Evolutionary conservation across 2,797 vertebrate genomes (phyloP).

Genomic region (Sparus aurata): DNA sequence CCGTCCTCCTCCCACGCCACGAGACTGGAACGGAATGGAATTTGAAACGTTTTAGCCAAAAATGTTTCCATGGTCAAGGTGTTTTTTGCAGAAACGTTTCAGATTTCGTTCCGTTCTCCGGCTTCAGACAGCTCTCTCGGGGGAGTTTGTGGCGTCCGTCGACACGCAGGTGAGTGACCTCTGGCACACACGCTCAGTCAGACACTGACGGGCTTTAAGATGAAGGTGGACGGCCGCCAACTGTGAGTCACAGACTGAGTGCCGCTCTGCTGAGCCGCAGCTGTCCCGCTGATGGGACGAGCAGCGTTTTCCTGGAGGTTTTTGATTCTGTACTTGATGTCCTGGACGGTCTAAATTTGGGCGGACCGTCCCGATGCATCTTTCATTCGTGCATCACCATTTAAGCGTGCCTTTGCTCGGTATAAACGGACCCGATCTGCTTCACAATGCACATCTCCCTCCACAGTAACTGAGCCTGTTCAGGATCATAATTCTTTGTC

Average conservation of each 20-base stretch:
- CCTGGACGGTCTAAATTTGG: constrained; percentile 7
- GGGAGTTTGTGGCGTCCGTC: constrained; percentile 35
- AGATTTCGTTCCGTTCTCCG: constrained; percentile 89
- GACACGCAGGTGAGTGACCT: constrained; percentile 80
- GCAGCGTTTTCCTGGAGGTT: constrained; percentile 51
- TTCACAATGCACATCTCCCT: constrained; percentile 5
- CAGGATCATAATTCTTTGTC: background rate
- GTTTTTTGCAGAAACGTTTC: constrained; percentile 94
- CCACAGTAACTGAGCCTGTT: background rate
- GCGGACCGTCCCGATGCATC: background rate
- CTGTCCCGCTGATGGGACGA: constrained; percentile 51
- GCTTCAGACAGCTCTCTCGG: constrained; percentile 81
- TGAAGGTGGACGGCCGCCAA: constrained; percentile 44
- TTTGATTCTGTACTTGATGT: constrained; percentile 24
- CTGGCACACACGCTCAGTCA: constrained; percentile 46
- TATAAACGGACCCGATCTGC: background rate
- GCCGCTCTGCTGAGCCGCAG: constrained; percentile 32
- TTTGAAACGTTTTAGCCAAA: constrained; percentile 92
- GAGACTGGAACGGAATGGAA: constrained; percentile 80
- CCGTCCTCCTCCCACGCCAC: constrained; percentile 36
- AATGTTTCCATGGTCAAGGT: constrained; percentile 89
- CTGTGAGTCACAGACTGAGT: constrained; percentile 33
- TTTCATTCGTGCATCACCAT: constrained; percentile 5
- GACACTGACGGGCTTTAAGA: constrained; percentile 33
- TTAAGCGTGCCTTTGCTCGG: constrained; percentile 24